Percentiles rank a stretch among this genome's conserved stretches.
These are phyloP conservation scores for Microdon myrmicae DNA, from an alignment of 2,888 invertebrate species.

Conservation along the genomic window DNA sequence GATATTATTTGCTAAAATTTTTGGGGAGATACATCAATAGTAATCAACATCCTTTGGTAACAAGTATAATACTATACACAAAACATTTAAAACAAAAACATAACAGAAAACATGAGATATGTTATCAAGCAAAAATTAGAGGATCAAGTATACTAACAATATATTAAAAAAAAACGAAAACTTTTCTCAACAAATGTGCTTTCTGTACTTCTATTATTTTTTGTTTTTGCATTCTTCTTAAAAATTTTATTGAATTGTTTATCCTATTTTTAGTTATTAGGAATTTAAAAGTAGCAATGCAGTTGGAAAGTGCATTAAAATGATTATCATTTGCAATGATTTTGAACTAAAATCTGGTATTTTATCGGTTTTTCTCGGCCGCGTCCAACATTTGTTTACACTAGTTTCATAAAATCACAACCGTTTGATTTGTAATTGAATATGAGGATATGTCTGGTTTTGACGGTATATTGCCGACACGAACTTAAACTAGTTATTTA, in stretches of 20 bases:
- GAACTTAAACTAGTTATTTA: not conserved
- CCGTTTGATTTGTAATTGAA: no score
- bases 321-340: no score
- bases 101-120: slow-evolving; percentile 5
- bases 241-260: slow-evolving; percentile 10
- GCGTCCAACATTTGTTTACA: not conserved
- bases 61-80: slow-evolving; percentile 2
- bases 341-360: no score
- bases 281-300: no score
- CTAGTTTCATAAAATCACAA: not conserved
- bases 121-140: slow-evolving; percentile 21
- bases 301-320: no score
- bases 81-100: slow-evolving; percentile 4
- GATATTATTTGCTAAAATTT: slow-evolving; percentile 34
- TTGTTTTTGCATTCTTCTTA: slow-evolving; percentile 13
- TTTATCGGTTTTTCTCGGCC: no score
- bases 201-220: slow-evolving; percentile 10
- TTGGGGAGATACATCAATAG: slow-evolving; percentile 41
- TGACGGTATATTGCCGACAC: no score
- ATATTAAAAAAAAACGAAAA: slow-evolving; percentile 12
- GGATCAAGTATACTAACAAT: slow-evolving; percentile 34
- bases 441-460: no score
- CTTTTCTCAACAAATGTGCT: no score
- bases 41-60: slow-evolving; percentile 52
- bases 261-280: not conserved